Evolutionary conservation across 2,888 invertebrate species (phyloP).

Genomic region (Hyles lineata): DNA sequence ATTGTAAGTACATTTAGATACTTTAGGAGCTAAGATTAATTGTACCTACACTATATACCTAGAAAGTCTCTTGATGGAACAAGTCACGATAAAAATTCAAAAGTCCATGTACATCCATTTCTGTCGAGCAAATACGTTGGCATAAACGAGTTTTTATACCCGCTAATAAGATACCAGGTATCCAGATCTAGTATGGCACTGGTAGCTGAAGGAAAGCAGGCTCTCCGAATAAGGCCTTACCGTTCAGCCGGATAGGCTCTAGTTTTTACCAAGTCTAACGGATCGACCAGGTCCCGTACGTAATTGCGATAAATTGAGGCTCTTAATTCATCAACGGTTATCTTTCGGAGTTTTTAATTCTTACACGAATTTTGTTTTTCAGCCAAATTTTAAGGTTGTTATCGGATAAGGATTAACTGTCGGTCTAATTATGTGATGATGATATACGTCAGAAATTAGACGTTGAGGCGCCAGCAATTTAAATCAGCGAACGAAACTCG

Average conservation of each 20-base stretch:
- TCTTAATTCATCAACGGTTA: constrained; percentile 39
- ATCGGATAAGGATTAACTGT: no score
- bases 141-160: constrained; percentile 28
- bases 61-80: not conserved
- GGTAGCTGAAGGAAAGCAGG: constrained; percentile 36
- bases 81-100: not conserved
- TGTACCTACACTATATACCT: not conserved
- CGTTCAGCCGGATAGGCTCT: constrained; percentile 47
- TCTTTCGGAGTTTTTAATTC: not conserved
- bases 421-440: no score
- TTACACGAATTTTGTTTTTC: no score
- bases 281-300: constrained; percentile 48
- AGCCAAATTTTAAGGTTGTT: no score
- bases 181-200: constrained; percentile 25
- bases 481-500: no score
- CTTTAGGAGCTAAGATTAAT: not conserved
- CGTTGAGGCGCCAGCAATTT: no score
- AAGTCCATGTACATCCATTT: not conserved
- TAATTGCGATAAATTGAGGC: constrained; percentile 39
- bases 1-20: no score
- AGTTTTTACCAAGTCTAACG: constrained; percentile 57
- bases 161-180: constrained; percentile 24
- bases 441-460: no score
- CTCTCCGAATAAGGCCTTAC: constrained; percentile 52
- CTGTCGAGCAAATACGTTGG: constrained; percentile 4